These are phyloP conservation scores for Baryphthengus martii DNA, from an alignment of 2,113 vertebrate genomes.

Conservation along the genomic window DNA sequence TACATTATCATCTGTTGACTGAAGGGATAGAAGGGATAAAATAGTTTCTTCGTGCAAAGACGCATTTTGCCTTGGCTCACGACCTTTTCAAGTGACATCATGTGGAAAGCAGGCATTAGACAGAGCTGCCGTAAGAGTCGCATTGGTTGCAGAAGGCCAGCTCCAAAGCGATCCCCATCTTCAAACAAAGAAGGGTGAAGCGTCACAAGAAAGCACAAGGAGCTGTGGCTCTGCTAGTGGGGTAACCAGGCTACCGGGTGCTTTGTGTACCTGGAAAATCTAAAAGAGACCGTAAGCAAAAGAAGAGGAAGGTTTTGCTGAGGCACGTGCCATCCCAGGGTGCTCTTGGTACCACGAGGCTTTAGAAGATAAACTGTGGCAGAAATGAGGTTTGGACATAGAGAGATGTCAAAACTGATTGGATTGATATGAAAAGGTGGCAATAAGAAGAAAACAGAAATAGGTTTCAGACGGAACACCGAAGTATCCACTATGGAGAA, in stretches of 20 bases:
- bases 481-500: background rate
- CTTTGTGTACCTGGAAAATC: background rate
- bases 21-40: background rate
- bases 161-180: background rate
- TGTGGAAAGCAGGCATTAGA: background rate
- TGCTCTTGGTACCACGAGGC: background rate
- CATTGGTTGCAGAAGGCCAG: background rate
- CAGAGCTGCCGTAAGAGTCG: background rate
- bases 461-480: background rate
- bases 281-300: background rate
- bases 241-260: background rate
- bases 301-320: background rate
- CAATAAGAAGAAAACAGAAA: background rate
- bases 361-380: background rate
- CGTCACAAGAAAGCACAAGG: background rate
- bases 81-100: background rate
- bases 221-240: background rate
- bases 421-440: background rate
- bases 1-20: background rate
- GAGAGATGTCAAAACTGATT: background rate
- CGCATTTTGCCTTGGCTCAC: background rate
- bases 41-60: background rate
- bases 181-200: background rate
- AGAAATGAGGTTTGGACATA: background rate
- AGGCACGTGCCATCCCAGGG: accelerated